Evolutionary conservation across 2,888 invertebrate species (phyloP).

Genomic region (Chalcosyrphus nemorum): DNA sequence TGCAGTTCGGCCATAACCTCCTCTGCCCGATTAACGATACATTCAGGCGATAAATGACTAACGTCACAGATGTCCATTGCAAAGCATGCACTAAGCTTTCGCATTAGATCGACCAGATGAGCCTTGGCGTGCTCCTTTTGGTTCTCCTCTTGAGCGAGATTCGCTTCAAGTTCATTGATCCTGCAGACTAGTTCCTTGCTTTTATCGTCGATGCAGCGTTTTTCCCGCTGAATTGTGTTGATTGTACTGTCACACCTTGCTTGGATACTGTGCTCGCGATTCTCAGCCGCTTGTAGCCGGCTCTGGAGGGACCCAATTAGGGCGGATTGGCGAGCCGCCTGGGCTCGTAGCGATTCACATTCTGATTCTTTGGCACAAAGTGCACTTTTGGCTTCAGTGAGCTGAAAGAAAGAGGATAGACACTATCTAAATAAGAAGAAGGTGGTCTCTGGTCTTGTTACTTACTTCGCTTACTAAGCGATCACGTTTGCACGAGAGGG

Average conservation of each 20-base stretch:
- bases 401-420: conserved; percentile 82
- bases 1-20: conserved; percentile 90
- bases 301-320: conserved; percentile 90
- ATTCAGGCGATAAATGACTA: conserved; percentile 86
- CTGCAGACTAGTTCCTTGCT: conserved; percentile 90
- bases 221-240: conserved; percentile 89
- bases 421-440: neutral
- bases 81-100: conserved; percentile 88
- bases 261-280: conserved; percentile 88
- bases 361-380: conserved; percentile 89
- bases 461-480: conserved; percentile 89
- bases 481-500: conserved; percentile 91
- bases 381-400: conserved; percentile 87
- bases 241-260: conserved; percentile 86
- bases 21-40: conserved; percentile 89
- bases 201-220: conserved; percentile 88
- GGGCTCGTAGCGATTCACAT: conserved; percentile 91
- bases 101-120: conserved; percentile 88
- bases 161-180: conserved; percentile 87
- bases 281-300: conserved; percentile 90
- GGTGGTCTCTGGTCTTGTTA: no score
- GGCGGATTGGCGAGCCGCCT: conserved; percentile 91
- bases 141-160: conserved; percentile 88
- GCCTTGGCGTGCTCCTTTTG: conserved; percentile 87
- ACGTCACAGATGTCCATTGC: conserved; percentile 88